Conservation (phyloP, 2,113 vertebrate genomes). For the Percina caprodes region DNA sequence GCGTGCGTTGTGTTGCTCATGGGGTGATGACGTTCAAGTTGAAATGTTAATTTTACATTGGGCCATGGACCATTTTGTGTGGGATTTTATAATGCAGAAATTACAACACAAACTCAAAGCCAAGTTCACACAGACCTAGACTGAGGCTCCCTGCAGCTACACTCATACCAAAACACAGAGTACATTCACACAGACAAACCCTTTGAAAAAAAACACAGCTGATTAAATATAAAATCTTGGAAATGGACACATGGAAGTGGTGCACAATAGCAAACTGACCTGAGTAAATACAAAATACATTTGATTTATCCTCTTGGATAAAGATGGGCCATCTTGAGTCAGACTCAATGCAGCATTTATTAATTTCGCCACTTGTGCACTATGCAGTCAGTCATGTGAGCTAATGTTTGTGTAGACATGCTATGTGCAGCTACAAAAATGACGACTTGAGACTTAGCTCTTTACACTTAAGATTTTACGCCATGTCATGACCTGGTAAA, state of each 20-base stretch:
- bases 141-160: constrained; percentile 12
- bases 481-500: not conserved
- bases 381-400: not conserved
- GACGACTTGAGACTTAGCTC: too few relatives aligned
- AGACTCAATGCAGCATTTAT: not conserved
- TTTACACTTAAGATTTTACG: not conserved
- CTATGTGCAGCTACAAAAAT: not conserved
- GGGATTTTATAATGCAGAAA: constrained; percentile 66
- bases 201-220: not conserved
- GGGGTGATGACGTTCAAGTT: constrained; percentile 23
- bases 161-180: constrained; percentile 8
- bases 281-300: too few relatives aligned
- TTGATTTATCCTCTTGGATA: too few relatives aligned
- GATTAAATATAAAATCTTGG: not conserved
- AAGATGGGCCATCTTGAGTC: not conserved
- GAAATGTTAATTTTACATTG: constrained; percentile 53
- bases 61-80: constrained; percentile 50
- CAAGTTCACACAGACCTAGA: constrained; percentile 59
- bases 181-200: constrained; percentile 30
- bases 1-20: not conserved
- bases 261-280: not conserved
- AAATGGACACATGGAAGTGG: not conserved
- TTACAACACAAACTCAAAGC: constrained; percentile 50
- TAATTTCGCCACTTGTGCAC: too few relatives aligned
- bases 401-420: not conserved